These are phyloP conservation scores for Ophioderma brevispina DNA, from an alignment of 35 echinoderm and acorn worm species.

Conservation along the genomic window DNA sequence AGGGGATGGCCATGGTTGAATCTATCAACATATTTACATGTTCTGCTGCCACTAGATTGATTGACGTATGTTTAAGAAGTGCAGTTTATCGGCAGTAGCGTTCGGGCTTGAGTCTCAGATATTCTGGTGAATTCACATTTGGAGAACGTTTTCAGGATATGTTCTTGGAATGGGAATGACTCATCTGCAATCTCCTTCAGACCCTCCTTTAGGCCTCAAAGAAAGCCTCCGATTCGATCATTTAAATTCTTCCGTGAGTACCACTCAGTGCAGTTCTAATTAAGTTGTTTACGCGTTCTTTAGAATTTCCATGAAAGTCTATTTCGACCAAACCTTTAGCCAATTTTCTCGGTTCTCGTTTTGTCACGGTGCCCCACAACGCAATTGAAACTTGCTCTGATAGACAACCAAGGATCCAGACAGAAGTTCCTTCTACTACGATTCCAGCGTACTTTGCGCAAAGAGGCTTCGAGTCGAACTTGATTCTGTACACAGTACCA, in stretches of 20 bases:
- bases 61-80: background rate
- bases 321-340: no score
- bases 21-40: background rate
- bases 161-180: constrained; percentile 56
- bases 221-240: constrained; percentile 82
- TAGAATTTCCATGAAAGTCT: no score
- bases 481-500: background rate
- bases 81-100: constrained; percentile 39
- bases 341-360: constrained; percentile 1
- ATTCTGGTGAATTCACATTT: constrained; percentile 42
- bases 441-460: constrained; percentile 47
- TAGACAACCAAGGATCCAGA: constrained; percentile 36
- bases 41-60: background rate
- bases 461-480: constrained; percentile 20
- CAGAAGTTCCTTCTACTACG: constrained; percentile 28
- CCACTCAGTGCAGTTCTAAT: background rate
- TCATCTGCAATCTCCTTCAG: constrained; percentile 55
- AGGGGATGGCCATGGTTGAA: constrained; percentile 23
- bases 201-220: constrained; percentile 88
- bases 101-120: constrained; percentile 7
- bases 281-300: constrained; percentile 6
- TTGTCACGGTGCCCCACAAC: constrained; percentile 48
- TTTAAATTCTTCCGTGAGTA: constrained; percentile 27
- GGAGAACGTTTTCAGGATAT: constrained; percentile 25
- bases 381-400: constrained; percentile 36